Conservation (phyloP, 1,140 invertebrate genomes). For the Cryptotermes secundus region DNA sequence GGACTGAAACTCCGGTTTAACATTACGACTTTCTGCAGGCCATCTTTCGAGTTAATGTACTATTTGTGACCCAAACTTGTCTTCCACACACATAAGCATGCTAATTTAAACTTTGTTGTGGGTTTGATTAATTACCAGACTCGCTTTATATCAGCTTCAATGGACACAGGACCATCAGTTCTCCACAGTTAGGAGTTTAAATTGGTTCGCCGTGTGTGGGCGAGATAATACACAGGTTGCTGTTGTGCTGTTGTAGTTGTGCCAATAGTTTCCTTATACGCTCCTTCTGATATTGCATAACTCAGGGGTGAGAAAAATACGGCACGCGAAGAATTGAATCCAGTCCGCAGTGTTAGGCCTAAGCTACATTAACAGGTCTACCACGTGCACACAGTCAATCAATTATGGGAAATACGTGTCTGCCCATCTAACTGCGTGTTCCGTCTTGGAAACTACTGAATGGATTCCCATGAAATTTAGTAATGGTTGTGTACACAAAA, state of each 20-base stretch:
- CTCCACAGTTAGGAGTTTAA: background rate
- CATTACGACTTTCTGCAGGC: background rate
- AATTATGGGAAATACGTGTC: too few species aligned
- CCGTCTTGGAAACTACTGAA: too few species aligned
- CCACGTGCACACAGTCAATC: too few species aligned
- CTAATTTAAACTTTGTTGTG: constrained; percentile 9
- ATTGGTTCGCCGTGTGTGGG: background rate
- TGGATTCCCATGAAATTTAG: too few species aligned
- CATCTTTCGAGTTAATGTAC: background rate
- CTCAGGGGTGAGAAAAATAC: too few species aligned
- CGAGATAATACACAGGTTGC: background rate
- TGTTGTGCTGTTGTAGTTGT: background rate
- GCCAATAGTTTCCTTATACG: background rate
- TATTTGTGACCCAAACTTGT: background rate
- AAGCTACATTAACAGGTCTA: too few species aligned
- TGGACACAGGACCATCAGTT: background rate
- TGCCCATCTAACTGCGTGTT: too few species aligned
- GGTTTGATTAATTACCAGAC: constrained; percentile 11
- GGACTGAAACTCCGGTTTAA: too few species aligned
- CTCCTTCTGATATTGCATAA: too few species aligned
- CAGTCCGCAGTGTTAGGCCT: too few species aligned
- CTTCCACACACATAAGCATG: background rate
- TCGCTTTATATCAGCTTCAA: background rate
- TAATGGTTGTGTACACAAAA: too few species aligned
- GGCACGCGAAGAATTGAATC: too few species aligned